These are phyloP conservation scores for Coboldia fuscipes DNA, from an alignment of 1,140 invertebrate genomes.

Conservation along the genomic window DNA sequence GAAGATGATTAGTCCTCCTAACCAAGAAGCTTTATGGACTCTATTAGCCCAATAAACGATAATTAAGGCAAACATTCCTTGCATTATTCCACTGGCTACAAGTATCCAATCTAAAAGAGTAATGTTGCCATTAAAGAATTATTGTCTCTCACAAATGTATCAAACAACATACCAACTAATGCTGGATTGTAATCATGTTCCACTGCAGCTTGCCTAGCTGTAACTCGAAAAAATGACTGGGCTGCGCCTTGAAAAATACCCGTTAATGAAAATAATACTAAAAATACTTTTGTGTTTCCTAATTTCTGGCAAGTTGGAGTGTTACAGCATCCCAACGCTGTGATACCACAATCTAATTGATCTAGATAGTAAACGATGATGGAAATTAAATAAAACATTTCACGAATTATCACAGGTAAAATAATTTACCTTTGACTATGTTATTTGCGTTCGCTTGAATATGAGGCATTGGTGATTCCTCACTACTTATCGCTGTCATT, in stretches of 20 bases:
- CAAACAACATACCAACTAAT: constrained; percentile 22
- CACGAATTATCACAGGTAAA: neutral
- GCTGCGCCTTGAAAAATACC: constrained; percentile 28
- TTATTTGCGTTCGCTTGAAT: constrained; percentile 12
- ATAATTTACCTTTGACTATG: constrained; percentile 12
- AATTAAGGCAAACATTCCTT: constrained; percentile 25
- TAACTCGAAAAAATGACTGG: constrained; percentile 29
- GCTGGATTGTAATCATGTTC: constrained; percentile 24
- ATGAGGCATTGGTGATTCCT: neutral
- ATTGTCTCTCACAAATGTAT: neutral
- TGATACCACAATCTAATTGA: constrained; percentile 37
- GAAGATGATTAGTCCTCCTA: constrained; percentile 30
- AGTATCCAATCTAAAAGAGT: constrained; percentile 30
- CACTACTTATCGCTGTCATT: neutral
- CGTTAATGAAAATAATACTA: constrained; percentile 25
- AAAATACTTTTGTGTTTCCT: constrained; percentile 28
- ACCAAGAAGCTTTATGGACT: constrained; percentile 33
- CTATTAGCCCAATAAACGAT: constrained; percentile 34
- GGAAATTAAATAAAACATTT: neutral
- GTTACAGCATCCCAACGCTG: constrained; percentile 25
- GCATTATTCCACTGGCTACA: constrained; percentile 27
- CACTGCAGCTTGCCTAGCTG: constrained; percentile 27
- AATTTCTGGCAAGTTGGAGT: constrained; percentile 29
- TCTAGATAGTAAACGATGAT: constrained; percentile 11
- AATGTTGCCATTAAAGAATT: constrained; percentile 2